Base-by-base conservation (phyloP, 2,888 invertebrate genomes). In the Synanthedon myopaeformis region DNA sequence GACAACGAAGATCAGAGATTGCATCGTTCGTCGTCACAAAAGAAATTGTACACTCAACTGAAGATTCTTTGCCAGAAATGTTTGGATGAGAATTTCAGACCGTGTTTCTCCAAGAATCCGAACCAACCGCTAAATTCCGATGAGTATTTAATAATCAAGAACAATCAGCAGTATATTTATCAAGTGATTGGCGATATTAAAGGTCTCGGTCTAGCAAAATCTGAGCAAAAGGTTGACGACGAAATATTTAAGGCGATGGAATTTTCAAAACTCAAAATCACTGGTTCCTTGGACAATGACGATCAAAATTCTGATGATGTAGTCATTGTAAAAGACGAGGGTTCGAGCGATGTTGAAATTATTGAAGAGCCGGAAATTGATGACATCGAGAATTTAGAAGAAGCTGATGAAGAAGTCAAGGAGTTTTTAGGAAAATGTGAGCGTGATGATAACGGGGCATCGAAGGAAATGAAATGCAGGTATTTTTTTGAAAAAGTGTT, bases 91-190 rank as follows among this genome's bases (percentile, higher is more conserved):
- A 75, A 88, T 55, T 88, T 87, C 41, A 75, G 67, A 49, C 78
- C 82, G 0, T 76, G 77, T 1, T 55, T 74, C 23, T 74, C 80
- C 71, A 83, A 84, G 59, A 73, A 75, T 23, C 77, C 82, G 0
- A 82, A 80, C 6, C 79, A 82, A 57, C 77, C 73, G 8, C 58
- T 88, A 8, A 79, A 75, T 45, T 61, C 75, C 0, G 80, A 86
- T 45, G 86, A 88, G 56, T 88, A 72, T 64, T 65, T 88, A 5
- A 82, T 88, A 0, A 86, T 88, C 51, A 72, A 75, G 53, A 86
- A 88, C 49, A 88, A 87, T 49, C 82, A 86, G 42, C 88, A 88
- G 55, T 85, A 79, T 58, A 82, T 87, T 51, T 87, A 82, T 55
- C 79, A 83, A 55, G 85, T 82, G 54, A 72, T 72, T 3, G 2